Conservation (phyloP, 35 echinoderm and acorn worm genomes). For the Heliocidaris erythrogramma region DNA sequence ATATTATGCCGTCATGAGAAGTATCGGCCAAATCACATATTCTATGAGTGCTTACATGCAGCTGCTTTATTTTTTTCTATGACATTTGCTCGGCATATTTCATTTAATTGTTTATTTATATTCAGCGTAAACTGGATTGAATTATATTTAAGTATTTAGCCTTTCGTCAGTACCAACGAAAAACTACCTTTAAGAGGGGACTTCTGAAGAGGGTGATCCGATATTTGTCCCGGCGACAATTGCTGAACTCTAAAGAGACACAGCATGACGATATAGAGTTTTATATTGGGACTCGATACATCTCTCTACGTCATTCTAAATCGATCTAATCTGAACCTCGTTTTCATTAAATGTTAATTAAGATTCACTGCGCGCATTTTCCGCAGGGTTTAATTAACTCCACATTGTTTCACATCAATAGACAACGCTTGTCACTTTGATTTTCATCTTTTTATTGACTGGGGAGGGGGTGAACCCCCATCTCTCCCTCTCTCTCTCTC, state of each 20-base stretch:
- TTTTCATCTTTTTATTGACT: background rate
- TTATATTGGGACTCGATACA: background rate
- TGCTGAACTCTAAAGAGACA: too few relatives aligned
- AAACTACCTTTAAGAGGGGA: background rate
- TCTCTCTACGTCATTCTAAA: conserved; percentile 25
- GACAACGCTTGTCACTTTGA: background rate
- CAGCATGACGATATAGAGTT: too few relatives aligned
- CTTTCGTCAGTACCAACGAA: background rate
- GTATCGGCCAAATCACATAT: too few relatives aligned
- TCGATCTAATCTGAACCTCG: conserved; percentile 25
- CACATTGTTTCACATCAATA: conserved; percentile 15
- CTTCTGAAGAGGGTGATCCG: background rate
- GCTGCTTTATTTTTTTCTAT: too few relatives aligned
- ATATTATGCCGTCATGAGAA: too few relatives aligned
- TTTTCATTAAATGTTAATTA: conserved; percentile 38
- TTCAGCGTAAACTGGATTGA: too few relatives aligned
- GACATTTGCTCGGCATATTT: too few relatives aligned
- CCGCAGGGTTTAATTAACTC: conserved; percentile 8
- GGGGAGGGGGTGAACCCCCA: background rate
- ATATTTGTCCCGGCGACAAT: too few relatives aligned
- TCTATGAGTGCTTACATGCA: too few relatives aligned
- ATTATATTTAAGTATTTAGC: background rate
- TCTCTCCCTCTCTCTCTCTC: background rate
- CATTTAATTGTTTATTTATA: too few relatives aligned
- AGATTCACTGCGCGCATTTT: conserved; percentile 29